Evolutionary conservation across 2,113 vertebrate genomes (phyloP).

Genomic region (Scatophagus argus): DNA sequence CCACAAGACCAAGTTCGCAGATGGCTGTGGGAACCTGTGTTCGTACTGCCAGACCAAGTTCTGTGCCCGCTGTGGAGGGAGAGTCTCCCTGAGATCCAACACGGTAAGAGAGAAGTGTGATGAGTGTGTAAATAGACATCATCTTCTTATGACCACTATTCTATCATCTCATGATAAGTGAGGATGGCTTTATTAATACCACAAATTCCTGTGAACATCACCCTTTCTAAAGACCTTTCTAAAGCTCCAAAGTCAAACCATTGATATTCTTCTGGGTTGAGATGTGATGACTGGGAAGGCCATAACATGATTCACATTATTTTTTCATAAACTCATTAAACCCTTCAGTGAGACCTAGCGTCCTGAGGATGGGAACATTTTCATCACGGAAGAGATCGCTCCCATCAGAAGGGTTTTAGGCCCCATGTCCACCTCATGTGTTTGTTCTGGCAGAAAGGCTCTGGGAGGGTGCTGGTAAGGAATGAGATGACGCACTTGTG

Average conservation of each 20-base stretch:
- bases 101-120: slow-evolving; percentile 88
- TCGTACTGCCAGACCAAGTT: slow-evolving; percentile 99
- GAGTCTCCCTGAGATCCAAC: slow-evolving; percentile 95
- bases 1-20: slow-evolving; percentile 98
- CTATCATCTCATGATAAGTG: not conserved
- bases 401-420: not conserved
- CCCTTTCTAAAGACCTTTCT: too few species aligned
- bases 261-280: not conserved
- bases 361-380: not conserved
- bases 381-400: not conserved
- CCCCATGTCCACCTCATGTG: too few species aligned
- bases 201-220: too few species aligned
- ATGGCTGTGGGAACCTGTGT: slow-evolving; percentile 96
- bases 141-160: not conserved
- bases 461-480: too few species aligned
- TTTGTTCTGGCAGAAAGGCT: too few species aligned
- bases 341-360: not conserved
- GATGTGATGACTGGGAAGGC: not conserved
- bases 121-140: not conserved
- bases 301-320: not conserved
- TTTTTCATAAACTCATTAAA: not conserved
- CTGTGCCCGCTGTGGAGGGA: slow-evolving; percentile 96
- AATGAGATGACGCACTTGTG: too few species aligned
- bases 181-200: not conserved
- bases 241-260: too few species aligned